Base-by-base conservation (phyloP, 1,140 invertebrate genomes). In the Drosophila kanapiae region DNA sequence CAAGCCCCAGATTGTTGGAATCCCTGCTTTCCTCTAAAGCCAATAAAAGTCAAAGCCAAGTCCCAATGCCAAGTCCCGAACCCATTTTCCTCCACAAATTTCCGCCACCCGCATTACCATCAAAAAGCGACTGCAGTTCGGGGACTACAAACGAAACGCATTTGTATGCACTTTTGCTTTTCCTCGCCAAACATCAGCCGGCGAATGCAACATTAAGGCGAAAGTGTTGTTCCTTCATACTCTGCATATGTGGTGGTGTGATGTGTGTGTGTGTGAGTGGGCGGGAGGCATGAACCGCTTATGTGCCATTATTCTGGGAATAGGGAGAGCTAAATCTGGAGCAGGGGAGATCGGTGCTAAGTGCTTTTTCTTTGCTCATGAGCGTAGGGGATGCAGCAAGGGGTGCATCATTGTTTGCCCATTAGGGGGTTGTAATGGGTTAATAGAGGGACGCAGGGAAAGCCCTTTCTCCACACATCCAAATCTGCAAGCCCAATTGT, bases 341-440 rank as follows among this genome's bases (percentile, higher is more conserved):
- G 27, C 38, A n/a, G n/a, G 57, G 38, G 57, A 47, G 64, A 48
- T 51, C 63, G 40, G 49, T 48, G 68, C 69, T 87, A 88, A 87
- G 84, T 83, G 84, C 84, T 80, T 87, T 88, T 87, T 51, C 80
- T 88, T 70, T 80, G 80, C 67, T 74, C 58, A 80, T 65, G 65
- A 80, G 74, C 67, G 57, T 38, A 38, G 61, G 42, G 14, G 47
- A 37, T 0, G 6, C 33, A 16, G 53, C 47, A 43, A 14, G 31
- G 9, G 16, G 16, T 31, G 29, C 11, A 16, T 58, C 71, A 82
- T 87, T 87, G 83, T 87, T 83, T 78, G 75, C 64, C 42, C 51
- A 80, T 87, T 82, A 57, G 47, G 23, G 37, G 42, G 27, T 16
- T 31, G 16, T 13, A 35, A 38, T 47, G 54, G 29, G n/a, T 13